Conservation (phyloP, 2,113 vertebrate genomes). For the Chloropsis hardwickii region DNA sequence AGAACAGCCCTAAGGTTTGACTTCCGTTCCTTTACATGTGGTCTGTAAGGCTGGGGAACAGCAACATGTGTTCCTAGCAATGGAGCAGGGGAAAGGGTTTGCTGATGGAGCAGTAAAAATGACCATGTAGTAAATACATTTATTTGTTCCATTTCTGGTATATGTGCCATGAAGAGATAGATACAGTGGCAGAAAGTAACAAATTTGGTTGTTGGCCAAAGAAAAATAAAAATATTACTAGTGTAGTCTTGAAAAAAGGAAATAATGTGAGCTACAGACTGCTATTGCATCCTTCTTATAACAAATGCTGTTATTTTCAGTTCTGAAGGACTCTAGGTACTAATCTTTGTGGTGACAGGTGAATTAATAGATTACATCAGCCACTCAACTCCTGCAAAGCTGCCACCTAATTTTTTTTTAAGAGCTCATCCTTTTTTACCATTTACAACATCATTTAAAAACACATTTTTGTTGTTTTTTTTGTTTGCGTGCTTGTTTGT, state of each 20-base stretch:
- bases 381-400: background rate
- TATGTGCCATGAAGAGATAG: background rate
- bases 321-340: background rate
- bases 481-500: background rate
- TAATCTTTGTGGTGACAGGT: background rate
- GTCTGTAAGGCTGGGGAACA: background rate
- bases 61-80: background rate
- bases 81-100: background rate
- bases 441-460: background rate
- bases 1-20: background rate
- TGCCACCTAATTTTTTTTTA: background rate
- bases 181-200: background rate
- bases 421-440: background rate
- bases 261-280: background rate
- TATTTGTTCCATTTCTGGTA: background rate
- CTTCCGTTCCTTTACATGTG: background rate
- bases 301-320: background rate
- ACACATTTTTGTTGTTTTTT: background rate
- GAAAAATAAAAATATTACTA: background rate
- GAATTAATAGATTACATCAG: background rate
- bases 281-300: background rate
- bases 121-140: background rate
- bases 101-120: background rate
- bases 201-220: background rate
- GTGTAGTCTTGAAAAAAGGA: background rate